These are phyloP conservation scores for Pangasius mekongensis DNA, from an alignment of 2,797 vertebrate genomes.

Conservation along the genomic window DNA sequence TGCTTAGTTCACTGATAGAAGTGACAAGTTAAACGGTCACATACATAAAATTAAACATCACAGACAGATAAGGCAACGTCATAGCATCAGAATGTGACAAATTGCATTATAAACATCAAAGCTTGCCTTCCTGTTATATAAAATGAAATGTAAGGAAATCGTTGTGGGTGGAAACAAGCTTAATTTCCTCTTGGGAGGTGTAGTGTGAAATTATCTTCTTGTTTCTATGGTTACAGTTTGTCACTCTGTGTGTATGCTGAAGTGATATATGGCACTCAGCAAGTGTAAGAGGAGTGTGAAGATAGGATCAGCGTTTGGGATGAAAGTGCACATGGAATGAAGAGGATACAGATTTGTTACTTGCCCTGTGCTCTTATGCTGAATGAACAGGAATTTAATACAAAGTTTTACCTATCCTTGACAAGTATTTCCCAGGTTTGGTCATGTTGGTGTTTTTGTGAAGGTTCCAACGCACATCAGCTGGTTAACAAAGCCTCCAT, in stretches of 20 bases:
- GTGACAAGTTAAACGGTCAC: background rate
- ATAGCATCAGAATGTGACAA: slow-evolving; percentile 38
- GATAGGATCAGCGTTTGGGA: background rate
- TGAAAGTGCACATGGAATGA: background rate
- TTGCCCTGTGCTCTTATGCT: background rate
- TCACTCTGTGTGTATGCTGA: slow-evolving; percentile 2
- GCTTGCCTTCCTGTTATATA: slow-evolving; percentile 57
- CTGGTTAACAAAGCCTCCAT: background rate
- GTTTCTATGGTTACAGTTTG: slow-evolving; percentile 29
- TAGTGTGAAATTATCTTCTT: slow-evolving; percentile 60
- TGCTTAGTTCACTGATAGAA: background rate
- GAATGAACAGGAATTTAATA: background rate
- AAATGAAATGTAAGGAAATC: slow-evolving; percentile 24
- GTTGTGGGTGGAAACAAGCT: slow-evolving; percentile 49
- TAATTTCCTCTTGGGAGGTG: slow-evolving; percentile 66
- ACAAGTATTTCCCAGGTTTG: background rate
- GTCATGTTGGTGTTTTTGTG: background rate
- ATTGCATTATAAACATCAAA: slow-evolving; percentile 36
- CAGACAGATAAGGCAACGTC: background rate
- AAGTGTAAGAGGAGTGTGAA: background rate
- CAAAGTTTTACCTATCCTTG: background rate
- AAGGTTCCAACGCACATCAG: background rate
- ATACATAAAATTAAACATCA: background rate
- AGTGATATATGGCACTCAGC: background rate
- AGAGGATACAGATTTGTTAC: background rate